Evolutionary conservation across 2,888 invertebrate species (phyloP), one percentile per base, ranked within the genome.

Genomic region (Microctonus brassicae): DNA sequence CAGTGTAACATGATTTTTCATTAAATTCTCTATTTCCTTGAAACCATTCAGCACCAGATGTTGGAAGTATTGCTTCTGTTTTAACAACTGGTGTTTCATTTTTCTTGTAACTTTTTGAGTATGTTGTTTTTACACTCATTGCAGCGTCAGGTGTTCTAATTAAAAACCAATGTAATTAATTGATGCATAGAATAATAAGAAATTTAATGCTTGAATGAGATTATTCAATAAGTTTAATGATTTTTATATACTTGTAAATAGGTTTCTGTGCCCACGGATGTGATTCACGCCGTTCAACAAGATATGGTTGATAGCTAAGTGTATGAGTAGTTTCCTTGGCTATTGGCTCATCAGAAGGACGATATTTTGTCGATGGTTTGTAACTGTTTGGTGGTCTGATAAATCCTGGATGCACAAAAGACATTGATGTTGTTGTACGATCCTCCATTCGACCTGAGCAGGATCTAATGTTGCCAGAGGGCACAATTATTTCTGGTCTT

Each of bases 241-340:
- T n/a, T n/a, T n/a, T n/a, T n/a, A 29, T 58, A 24, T 78, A 82
- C 82, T 78, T 81, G 69, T 88, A 88, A 33, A 65, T 60, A 0
- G 80, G 76, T 75, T 85, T 87, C 60, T 78, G 70, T 5, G 82
- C 80, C 88, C 88, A 88, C 0, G 88, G 85, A 72, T 81, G 80
- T 9, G 80, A 78, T 53, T 86, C 85, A 68, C 77, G 84, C 60
- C 79, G 79, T 1, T 71, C 72, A n/a, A 85, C 71, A 20, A 74
- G 71, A 69, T 84, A 80, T 1, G 87, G 86, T 68, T 84, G 84
- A 73, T 83, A 88, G 57, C 88, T 88, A 57, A 87, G 73, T 69
- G 84, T 87, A 24, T 86, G 84, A 0, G 88, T 86, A 1, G 88
- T 88, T 2, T 84, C 83, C 7, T 80, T 78, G 2, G 79, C 68